A percentile compares a stretch with the other conserved stretches of the same genome.
phyloP scores from a whole-genome alignment of 2,888 invertebrate species.

The Aspidiotus destructor region DNA sequence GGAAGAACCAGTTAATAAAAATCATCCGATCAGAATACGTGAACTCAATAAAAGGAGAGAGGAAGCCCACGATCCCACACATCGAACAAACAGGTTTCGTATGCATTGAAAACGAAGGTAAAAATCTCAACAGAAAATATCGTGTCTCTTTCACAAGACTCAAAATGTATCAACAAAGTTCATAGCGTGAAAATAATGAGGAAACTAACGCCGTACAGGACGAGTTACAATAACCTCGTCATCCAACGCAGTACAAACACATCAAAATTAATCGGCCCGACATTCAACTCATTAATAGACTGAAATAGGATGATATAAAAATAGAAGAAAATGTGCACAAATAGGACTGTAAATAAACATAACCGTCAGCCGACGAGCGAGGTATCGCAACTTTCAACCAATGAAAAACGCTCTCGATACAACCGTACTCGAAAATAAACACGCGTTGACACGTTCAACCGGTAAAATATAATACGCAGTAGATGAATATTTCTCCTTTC shows the following conservation, averaged over 20 bases:
- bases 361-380: background rate
- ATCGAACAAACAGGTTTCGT: background rate
- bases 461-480: background rate
- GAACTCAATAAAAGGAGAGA: background rate
- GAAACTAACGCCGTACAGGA: background rate
- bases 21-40: background rate
- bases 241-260: background rate
- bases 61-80: background rate
- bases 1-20: background rate
- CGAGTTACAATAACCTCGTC: background rate
- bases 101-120: background rate
- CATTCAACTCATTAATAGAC: background rate
- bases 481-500: too few species aligned
- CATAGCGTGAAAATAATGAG: background rate
- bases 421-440: background rate
- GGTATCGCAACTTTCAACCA: too few species aligned
- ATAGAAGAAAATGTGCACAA: background rate
- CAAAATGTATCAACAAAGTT: background rate
- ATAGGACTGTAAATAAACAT: conserved; percentile 2
- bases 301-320: background rate
- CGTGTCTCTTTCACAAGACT: background rate
- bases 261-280: background rate
- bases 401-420: too few species aligned
- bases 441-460: conserved; percentile 1
- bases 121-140: background rate